Percentiles rank a stretch among this genome's conserved stretches.
phyloP scores from a whole-genome alignment of 2,888 invertebrate genomes.

The Willowsia nigromaculata region DNA sequence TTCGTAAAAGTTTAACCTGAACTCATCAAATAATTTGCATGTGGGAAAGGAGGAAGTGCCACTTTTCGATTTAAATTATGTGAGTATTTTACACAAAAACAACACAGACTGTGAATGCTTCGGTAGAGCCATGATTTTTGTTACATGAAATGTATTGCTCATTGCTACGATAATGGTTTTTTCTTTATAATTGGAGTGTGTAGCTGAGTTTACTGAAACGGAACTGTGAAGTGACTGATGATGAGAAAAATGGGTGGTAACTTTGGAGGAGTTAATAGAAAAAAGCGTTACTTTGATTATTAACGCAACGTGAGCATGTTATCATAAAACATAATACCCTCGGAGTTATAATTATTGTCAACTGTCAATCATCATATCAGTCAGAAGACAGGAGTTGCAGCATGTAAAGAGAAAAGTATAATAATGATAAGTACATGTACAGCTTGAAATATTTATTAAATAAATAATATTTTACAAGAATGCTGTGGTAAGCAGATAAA shows the following conservation, averaged over 20 bases:
- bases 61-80: constrained; percentile 39
- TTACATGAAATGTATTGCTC: too few relatives aligned
- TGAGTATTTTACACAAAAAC: constrained; percentile 22
- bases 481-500: neutral
- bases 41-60: constrained; percentile 65
- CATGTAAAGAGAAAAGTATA: neutral
- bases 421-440: neutral
- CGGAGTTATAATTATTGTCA: constrained; percentile 44
- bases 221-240: constrained; percentile 18
- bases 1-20: neutral
- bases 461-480: neutral
- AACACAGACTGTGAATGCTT: neutral
- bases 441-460: neutral
- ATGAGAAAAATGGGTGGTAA: constrained; percentile 27
- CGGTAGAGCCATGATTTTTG: too few relatives aligned
- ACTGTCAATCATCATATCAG: constrained; percentile 45
- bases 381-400: neutral
- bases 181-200: too few relatives aligned
- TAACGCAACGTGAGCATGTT: constrained; percentile 5
- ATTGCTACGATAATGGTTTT: too few relatives aligned
- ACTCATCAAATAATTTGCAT: constrained; percentile 66
- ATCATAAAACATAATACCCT: constrained; percentile 4
- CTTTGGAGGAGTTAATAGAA: constrained; percentile 35
- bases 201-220: neutral
- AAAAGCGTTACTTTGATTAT: constrained; percentile 12